Conservation (phyloP, 2,888 invertebrate species). For the Pardosa pseudoannulata region DNA sequence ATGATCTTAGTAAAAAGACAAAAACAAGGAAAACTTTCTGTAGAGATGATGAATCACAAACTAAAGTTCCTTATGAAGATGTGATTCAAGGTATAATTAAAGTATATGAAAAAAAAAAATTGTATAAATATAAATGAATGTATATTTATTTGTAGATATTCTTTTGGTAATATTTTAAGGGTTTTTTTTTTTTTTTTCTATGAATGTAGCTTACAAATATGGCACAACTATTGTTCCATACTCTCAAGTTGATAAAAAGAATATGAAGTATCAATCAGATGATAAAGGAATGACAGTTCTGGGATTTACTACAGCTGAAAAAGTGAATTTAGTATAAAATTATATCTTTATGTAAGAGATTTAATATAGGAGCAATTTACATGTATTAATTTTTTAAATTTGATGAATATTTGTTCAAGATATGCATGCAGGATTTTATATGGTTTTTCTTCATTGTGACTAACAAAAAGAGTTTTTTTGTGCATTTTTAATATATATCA, state of each 20-base stretch:
- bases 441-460: too few relatives aligned
- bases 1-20: conserved; percentile 77
- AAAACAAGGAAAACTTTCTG: conserved; percentile 75
- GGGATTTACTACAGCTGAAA: conserved; percentile 82
- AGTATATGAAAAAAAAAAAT: too few relatives aligned
- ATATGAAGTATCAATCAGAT: conserved; percentile 82
- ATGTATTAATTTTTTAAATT: too few relatives aligned
- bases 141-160: too few relatives aligned
- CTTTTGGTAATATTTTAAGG: too few relatives aligned
- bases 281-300: conserved; percentile 83
- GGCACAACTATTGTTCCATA: conserved; percentile 82
- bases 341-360: too few relatives aligned
- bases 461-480: too few relatives aligned
- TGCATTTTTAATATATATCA: too few relatives aligned
- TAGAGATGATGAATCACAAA: conserved; percentile 79
- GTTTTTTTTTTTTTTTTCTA: not conserved
- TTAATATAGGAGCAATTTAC: too few relatives aligned
- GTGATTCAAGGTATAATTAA: conserved; percentile 79
- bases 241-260: conserved; percentile 80
- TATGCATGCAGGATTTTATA: too few relatives aligned
- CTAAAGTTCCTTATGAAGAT: conserved; percentile 80
- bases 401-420: too few relatives aligned
- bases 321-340: conserved; percentile 74
- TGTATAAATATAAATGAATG: too few relatives aligned
- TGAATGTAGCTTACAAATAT: conserved; percentile 79